Evolutionary conservation across 2,888 invertebrate species (phyloP).

Genomic region (Netelia inedita): DNA sequence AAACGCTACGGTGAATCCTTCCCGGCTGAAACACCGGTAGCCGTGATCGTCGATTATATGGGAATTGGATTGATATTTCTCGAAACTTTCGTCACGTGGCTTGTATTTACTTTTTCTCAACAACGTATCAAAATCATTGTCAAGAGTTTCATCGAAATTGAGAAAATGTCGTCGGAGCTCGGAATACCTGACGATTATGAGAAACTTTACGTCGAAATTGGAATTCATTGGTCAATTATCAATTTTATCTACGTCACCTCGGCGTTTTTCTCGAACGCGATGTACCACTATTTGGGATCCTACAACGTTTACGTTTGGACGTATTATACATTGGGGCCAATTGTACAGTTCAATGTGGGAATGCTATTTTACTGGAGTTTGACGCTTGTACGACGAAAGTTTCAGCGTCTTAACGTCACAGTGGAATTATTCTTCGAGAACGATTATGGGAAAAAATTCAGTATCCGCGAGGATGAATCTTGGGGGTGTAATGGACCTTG

Average conservation of each 20-base stretch:
- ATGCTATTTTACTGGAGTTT: slow-evolving; percentile 13
- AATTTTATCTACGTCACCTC: background rate
- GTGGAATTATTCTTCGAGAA: background rate
- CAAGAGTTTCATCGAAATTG: background rate
- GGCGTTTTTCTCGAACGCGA: background rate
- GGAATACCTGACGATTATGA: slow-evolving; percentile 27
- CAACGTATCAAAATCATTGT: slow-evolving; percentile 26
- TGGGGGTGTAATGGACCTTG: too few species aligned
- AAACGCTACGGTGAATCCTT: background rate
- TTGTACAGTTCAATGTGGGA: background rate
- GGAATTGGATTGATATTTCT: background rate
- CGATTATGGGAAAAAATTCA: background rate
- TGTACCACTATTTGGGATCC: background rate
- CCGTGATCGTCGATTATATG: background rate
- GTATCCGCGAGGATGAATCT: too few species aligned
- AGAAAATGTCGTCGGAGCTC: slow-evolving; percentile 4
- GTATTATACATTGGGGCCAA: background rate
- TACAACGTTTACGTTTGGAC: background rate
- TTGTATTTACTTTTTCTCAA: slow-evolving; percentile 13
- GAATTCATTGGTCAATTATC: background rate
- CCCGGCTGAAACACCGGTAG: background rate
- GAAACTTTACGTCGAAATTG: background rate
- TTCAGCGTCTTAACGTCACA: slow-evolving; percentile 7
- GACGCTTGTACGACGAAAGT: background rate
- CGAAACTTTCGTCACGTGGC: background rate